These are phyloP conservation scores for Pipa parva DNA, from an alignment of 2,113 vertebrate species.

Conservation along the genomic window DNA sequence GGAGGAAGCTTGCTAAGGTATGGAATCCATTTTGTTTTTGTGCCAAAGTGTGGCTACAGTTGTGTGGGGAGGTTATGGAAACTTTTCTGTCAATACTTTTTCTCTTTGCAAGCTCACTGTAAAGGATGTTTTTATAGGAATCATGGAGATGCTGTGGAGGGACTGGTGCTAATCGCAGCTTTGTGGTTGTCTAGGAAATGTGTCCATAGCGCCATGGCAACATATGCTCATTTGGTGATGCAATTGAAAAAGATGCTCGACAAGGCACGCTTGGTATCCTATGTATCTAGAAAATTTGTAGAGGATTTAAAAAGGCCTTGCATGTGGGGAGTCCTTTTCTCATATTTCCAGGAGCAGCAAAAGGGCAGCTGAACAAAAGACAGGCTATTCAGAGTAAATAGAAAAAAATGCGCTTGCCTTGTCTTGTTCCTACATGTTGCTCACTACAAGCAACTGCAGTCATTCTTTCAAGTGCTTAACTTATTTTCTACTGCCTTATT, in stretches of 20 bases:
- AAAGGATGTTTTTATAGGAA: slow-evolving; percentile 20
- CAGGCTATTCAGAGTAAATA: slow-evolving; percentile 25
- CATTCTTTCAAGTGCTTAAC: neutral
- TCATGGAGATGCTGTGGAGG: neutral
- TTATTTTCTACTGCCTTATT: slow-evolving; percentile 8
- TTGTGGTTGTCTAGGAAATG: slow-evolving; percentile 61
- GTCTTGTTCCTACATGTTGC: neutral
- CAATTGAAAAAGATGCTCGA: slow-evolving; percentile 48
- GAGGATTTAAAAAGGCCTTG: slow-evolving; percentile 14
- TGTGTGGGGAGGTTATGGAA: neutral
- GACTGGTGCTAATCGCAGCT: slow-evolving; percentile 40
- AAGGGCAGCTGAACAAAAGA: slow-evolving; percentile 15
- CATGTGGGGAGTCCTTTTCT: slow-evolving; percentile 25
- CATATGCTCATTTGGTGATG: slow-evolving; percentile 60
- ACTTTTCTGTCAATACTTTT: neutral
- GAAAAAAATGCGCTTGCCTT: neutral
- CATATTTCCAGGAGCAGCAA: slow-evolving; percentile 1
- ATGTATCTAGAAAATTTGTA: slow-evolving; percentile 57
- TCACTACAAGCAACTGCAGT: neutral
- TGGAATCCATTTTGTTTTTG: neutral
- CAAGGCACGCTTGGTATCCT: slow-evolving; percentile 56
- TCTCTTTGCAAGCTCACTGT: neutral
- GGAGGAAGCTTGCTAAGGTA: neutral
- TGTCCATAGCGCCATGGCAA: slow-evolving; percentile 55
- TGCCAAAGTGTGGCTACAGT: neutral